Evolutionary conservation across 1,140 invertebrate species (phyloP).

Genomic region (Drosophila pseudoananassae): DNA sequence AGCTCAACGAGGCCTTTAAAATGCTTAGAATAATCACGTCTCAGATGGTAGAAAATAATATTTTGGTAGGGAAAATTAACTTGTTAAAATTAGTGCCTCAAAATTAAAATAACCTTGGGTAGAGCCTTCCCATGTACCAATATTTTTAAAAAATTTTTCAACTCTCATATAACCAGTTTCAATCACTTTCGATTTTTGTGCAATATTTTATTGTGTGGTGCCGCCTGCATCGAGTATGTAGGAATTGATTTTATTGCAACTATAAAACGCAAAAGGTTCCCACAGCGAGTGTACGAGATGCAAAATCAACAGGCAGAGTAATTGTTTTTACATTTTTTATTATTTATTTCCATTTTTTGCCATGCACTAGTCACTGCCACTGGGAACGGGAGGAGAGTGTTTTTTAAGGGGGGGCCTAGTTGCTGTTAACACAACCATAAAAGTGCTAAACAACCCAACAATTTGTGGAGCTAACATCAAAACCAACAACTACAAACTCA

Average conservation of each 20-base stretch:
- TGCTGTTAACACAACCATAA: slow-evolving; percentile 68
- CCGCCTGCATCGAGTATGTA: slow-evolving; percentile 9
- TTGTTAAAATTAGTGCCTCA: slow-evolving; percentile 10
- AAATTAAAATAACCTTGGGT: not conserved
- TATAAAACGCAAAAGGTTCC: slow-evolving; percentile 72
- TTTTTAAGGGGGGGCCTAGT: slow-evolving; percentile 3
- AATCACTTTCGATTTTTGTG: slow-evolving; percentile 29
- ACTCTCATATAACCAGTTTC: slow-evolving; percentile 7
- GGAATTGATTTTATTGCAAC: slow-evolving; percentile 57
- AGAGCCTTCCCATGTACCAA: not conserved
- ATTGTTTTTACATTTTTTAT: slow-evolving; percentile 63
- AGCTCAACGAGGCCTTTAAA: slow-evolving; percentile 50
- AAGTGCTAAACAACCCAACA: slow-evolving; percentile 71
- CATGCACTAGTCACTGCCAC: slow-evolving; percentile 27
- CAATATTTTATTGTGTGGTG: slow-evolving; percentile 32
- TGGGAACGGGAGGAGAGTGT: slow-evolving; percentile 2
- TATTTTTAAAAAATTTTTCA: not conserved
- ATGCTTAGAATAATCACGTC: slow-evolving; percentile 43
- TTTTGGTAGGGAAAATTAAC: slow-evolving; percentile 39
- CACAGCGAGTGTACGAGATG: slow-evolving; percentile 65
- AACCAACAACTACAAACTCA: slow-evolving; percentile 50
- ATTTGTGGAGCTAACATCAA: slow-evolving; percentile 55
- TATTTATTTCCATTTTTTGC: slow-evolving; percentile 40
- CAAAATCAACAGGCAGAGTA: slow-evolving; percentile 68
- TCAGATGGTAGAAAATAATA: slow-evolving; percentile 21